Conservation (phyloP, 2,797 vertebrate genomes). For the Gobio occitaniae region DNA sequence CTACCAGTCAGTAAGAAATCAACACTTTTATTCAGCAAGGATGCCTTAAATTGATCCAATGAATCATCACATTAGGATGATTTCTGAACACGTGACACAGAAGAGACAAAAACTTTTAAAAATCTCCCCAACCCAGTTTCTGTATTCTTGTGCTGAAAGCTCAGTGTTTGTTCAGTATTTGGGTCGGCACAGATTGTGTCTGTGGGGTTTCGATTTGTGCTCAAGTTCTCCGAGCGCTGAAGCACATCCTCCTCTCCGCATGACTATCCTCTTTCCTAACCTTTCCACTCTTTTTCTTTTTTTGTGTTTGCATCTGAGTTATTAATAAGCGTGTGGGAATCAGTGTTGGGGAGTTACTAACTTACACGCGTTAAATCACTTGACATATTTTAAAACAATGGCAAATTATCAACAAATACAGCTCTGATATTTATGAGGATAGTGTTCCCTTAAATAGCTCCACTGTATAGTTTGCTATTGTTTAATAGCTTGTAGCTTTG, state of each 20-base stretch:
- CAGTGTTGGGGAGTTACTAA: neutral
- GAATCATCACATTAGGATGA: neutral
- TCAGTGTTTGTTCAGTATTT: constrained; percentile 26
- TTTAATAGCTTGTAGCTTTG: neutral
- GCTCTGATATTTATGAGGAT: neutral
- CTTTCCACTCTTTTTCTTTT: neutral
- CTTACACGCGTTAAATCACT: neutral
- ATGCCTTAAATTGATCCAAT: neutral
- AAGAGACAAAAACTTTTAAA: neutral
- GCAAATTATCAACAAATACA: neutral
- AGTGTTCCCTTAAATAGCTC: neutral
- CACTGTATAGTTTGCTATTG: neutral
- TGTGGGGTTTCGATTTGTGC: constrained; percentile 35
- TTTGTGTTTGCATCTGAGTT: neutral
- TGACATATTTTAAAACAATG: neutral
- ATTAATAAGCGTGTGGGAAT: constrained; percentile 10
- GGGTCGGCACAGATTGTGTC: constrained; percentile 46
- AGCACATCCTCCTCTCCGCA: constrained; percentile 35
- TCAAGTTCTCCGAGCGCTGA: constrained; percentile 8
- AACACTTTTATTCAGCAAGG: neutral
- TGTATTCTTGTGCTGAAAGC: neutral
- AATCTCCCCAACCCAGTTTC: neutral
- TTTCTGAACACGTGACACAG: neutral
- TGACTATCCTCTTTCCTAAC: constrained; percentile 7
- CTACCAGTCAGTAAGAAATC: neutral